phyloP scores from a whole-genome alignment of 2,888 invertebrate genomes.

The Andrena hattorfiana region DNA sequence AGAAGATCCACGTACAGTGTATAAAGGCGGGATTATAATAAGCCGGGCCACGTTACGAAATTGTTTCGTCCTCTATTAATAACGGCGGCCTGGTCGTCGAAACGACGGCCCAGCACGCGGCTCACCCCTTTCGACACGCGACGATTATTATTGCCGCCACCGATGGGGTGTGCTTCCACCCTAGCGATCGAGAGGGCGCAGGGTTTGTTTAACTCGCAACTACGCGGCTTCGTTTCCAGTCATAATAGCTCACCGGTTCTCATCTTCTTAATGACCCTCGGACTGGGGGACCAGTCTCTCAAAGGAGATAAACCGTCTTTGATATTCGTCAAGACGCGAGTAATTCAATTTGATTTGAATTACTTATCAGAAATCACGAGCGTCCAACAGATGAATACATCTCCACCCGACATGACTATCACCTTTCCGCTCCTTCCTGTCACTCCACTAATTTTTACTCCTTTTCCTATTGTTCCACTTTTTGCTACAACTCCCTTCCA shows the following conservation, averaged over 20 bases:
- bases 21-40: slow-evolving; percentile 79
- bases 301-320: slow-evolving; percentile 38
- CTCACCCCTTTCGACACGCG: slow-evolving; percentile 66
- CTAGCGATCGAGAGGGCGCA: neutral
- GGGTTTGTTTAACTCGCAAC: slow-evolving; percentile 46
- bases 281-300: neutral
- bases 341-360: slow-evolving; percentile 43
- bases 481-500: too few relatives aligned
- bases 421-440: neutral
- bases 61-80: slow-evolving; percentile 81
- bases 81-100: slow-evolving; percentile 60
- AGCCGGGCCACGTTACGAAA: slow-evolving; percentile 79
- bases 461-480: too few relatives aligned
- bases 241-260: slow-evolving; percentile 56
- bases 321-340: slow-evolving; percentile 10
- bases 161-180: slow-evolving; percentile 50
- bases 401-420: neutral
- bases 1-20: slow-evolving; percentile 63
- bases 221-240: slow-evolving; percentile 42
- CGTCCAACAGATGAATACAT: too few relatives aligned
- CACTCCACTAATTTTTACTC: too few relatives aligned
- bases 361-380: neutral
- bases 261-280: slow-evolving; percentile 54
- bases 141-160: slow-evolving; percentile 68
- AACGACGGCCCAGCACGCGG: slow-evolving; percentile 47